Conservation (phyloP, 2,888 invertebrate genomes). For the Euphydryas editha region DNA sequence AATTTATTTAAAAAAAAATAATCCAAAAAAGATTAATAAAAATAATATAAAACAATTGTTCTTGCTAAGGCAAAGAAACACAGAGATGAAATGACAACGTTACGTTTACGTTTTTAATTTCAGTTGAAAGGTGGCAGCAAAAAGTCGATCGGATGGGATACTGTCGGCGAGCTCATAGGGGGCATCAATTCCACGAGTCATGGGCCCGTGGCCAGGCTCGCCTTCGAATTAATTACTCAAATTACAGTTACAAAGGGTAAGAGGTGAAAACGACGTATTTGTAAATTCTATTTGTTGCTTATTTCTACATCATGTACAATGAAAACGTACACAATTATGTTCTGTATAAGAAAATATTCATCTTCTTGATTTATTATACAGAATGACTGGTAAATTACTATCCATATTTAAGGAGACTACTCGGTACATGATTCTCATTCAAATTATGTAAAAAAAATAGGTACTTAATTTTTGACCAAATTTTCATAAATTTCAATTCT, state of each 20-base stretch:
- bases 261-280: slow-evolving; percentile 58
- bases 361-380: too few species aligned
- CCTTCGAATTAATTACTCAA: slow-evolving; percentile 68
- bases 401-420: too few species aligned
- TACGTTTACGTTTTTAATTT: slow-evolving; percentile 76
- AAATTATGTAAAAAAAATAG: too few species aligned
- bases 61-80: slow-evolving; percentile 31
- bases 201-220: slow-evolving; percentile 53
- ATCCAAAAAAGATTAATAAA: too few species aligned
- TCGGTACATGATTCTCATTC: too few species aligned
- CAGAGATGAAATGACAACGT: slow-evolving; percentile 51
- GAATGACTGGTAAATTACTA: too few species aligned
- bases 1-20: too few species aligned
- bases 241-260: slow-evolving; percentile 55
- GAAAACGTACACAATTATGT: background rate
- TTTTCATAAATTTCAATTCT: too few species aligned
- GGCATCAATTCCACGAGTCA: slow-evolving; percentile 73
- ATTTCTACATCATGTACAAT: background rate
- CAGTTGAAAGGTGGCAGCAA: slow-evolving; percentile 68
- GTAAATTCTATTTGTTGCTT: background rate
- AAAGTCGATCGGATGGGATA: slow-evolving; percentile 72
- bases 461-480: too few species aligned
- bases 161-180: slow-evolving; percentile 70
- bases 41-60: background rate
- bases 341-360: background rate